Evolutionary conservation across 2,113 vertebrate genomes (phyloP).

Genomic region (Actinemys pallida): DNA sequence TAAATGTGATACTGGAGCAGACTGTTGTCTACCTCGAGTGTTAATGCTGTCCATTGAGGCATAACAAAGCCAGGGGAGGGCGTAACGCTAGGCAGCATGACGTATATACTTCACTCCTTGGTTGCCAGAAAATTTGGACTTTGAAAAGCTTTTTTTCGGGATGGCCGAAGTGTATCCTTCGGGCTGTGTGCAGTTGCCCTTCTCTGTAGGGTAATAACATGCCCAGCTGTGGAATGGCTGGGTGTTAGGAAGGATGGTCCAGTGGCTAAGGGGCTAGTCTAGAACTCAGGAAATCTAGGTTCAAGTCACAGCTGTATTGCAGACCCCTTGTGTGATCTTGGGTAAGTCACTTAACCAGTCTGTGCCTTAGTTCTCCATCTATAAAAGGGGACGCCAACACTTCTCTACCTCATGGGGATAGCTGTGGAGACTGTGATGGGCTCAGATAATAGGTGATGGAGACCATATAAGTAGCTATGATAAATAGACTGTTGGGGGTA

Average conservation of each 20-base stretch:
- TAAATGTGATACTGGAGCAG: not conserved
- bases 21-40: not conserved
- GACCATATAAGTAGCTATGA: not conserved
- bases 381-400: not conserved
- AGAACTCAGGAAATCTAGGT: not conserved
- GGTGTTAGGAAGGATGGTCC: not conserved
- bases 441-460: not conserved
- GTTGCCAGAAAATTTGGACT: not conserved
- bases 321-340: not conserved
- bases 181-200: not conserved
- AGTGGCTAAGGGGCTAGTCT: not conserved
- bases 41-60: not conserved
- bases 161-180: not conserved
- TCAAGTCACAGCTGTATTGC: not conserved
- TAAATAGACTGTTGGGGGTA: not conserved
- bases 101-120: constrained; percentile 28
- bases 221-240: not conserved
- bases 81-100: not conserved
- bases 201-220: not conserved
- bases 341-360: not conserved
- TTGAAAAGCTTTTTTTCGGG: not conserved
- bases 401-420: not conserved
- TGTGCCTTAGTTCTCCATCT: not conserved
- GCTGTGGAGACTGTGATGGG: not conserved
- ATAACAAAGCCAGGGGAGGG: not conserved